Conservation (phyloP, 2,797 vertebrate genomes). For the Tragelaphus oryx region DNA sequence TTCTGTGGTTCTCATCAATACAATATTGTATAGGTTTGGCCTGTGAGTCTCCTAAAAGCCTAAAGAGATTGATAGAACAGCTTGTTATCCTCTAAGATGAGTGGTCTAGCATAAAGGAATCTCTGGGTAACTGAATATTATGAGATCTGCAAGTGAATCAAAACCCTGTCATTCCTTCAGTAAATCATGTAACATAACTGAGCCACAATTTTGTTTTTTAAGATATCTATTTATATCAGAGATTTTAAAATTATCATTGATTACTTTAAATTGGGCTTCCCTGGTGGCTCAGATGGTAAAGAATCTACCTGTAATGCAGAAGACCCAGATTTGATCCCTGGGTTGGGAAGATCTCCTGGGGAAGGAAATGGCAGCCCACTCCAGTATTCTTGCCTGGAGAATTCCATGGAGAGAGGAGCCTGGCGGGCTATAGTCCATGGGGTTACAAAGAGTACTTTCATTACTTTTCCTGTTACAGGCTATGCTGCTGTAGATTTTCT, state of each 20-base stretch:
- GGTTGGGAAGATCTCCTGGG: not conserved
- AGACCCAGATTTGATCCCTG: not conserved
- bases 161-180: not conserved
- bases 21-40: not conserved
- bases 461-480: not conserved
- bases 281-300: not conserved
- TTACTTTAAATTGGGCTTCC: not conserved
- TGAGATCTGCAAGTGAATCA: not conserved
- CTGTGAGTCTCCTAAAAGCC: not conserved
- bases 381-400: not conserved
- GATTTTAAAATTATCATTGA: not conserved
- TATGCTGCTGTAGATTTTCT: not conserved
- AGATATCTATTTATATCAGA: not conserved
- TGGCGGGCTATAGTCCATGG: not conserved
- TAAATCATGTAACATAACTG: not conserved
- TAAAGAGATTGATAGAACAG: not conserved
- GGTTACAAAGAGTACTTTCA: not conserved
- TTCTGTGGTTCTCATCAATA: not conserved
- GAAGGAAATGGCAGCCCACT: not conserved
- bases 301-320: not conserved
- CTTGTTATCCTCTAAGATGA: not conserved
- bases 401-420: not conserved
- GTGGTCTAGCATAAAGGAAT: not conserved
- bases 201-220: not conserved
- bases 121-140: not conserved